These are phyloP conservation scores for Diuraphis noxia DNA, from an alignment of 1,140 invertebrate species.

Conservation along the genomic window DNA sequence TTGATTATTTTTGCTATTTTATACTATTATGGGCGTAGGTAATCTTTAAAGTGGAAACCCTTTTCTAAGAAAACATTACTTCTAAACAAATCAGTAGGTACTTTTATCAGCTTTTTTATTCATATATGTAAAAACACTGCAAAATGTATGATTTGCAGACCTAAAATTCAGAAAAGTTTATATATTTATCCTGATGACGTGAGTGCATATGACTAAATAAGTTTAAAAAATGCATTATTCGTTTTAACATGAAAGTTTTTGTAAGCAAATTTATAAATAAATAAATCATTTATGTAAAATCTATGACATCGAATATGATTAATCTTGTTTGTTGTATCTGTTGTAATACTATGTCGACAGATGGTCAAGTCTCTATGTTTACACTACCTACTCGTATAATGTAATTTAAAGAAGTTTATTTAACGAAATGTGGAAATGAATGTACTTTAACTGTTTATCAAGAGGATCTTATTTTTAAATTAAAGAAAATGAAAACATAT, in stretches of 20 bases:
- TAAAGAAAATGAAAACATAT: background rate
- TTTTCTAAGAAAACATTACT: background rate
- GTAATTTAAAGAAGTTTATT: background rate
- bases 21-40: too few relatives aligned
- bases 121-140: background rate
- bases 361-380: background rate
- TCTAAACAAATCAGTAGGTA: background rate
- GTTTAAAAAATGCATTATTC: background rate
- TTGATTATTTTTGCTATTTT: background rate
- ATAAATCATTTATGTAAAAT: slow-evolving; percentile 12
- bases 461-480: background rate
- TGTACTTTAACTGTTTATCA: background rate
- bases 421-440: background rate
- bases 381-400: background rate
- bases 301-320: background rate
- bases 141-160: background rate
- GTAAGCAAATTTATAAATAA: background rate
- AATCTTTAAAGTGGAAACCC: background rate
- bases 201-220: background rate
- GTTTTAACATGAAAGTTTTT: background rate
- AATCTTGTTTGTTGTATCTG: background rate
- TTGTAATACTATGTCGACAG: background rate
- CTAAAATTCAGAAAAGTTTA: background rate
- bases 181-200: background rate
- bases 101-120: background rate